Base-by-base conservation (phyloP, 2,797 vertebrate genomes). In the Nannoperca obscura region DNA sequence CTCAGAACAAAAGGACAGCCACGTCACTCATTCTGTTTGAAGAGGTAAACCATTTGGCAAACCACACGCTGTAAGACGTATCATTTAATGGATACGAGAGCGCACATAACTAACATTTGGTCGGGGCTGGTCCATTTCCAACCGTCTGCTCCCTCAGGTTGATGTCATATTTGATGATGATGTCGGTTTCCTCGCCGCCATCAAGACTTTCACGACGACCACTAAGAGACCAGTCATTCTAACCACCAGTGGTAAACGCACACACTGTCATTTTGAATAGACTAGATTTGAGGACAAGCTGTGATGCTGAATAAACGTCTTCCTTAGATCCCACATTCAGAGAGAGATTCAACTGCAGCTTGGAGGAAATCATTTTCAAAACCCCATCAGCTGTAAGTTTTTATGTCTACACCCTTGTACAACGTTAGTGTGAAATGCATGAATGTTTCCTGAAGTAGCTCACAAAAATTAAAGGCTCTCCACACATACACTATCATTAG, bases 11-110 rank as follows among this genome's bases (percentile, higher is more conserved):
- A 67, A 96, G 93, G 84, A 93, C 82, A 15, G 94, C 96, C 62
- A 97, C 95, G 0, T 99, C 97, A 36, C 97, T 99, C 50, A 98
- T 99, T 91, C 95, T 99, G 63, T 99, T 99, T 92, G 98, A 99
- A 89, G 98, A 99, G 97, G 98, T 96, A 86, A 91, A 82, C 2
- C 20, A 3, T 44, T 44, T 44, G 13, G 36, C 5, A 44, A 9
- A 9, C 19, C 3, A 0, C 17, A 22, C 47, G 3, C 72, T 2
- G 1, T 44, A 1, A 71, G 42, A 57, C 15, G 2, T 61, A 4
- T 30, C 17, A 62, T 62, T 67, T 38, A 4, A 54, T 3, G 30
- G 30, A 12, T 49, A 24, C 5, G 15, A 53, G 40, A 13, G 52
- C 1, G 2, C 49, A 59, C 17, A 32, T 10, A 7, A 58, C 13